Base-by-base conservation (phyloP, 92 coral and sea anemone genomes). In the Palythoa heliodiscus region DNA sequence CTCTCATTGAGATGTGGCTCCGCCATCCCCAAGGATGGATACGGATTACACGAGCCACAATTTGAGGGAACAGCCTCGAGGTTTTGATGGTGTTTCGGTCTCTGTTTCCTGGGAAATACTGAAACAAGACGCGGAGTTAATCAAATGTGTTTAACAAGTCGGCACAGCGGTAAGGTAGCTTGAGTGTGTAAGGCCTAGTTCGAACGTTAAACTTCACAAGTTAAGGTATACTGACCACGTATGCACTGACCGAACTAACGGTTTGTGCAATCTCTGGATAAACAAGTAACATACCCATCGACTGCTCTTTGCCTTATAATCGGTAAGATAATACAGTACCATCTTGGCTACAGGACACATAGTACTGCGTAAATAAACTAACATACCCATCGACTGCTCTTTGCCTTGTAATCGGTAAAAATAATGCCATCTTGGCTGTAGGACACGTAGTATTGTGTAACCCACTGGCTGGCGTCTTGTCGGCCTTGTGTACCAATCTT, bases 21-120 rank as follows among this genome's bases (percentile, higher is more conserved):
- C 83, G 39, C 95, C 95, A 93, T 61, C 93, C 67, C 87, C 88
- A 88, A 20, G 97, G 97, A 50, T 91, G 91, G 11, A 95, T 89
- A 67, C 98, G 98, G 24, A 95, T 11, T 52, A 71, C 86, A 35
- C 93, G 86, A 24, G 95, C 91, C 8, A 73, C 71, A 66, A 95
- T 93, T 22, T 90, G 75, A 73, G 98, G 98, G 60, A 89, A 87
- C 72, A 95, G 89, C 53, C 90, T 80, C 25, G 77, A 75, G 4
- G 86, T 35, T 17, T 89, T 92, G 57, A 95, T 91, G 76, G 90
- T 88, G 66, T 91, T 88, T 53, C 92, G 71, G 82, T 95, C 93
- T 4, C 89, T 75, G 82, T 95, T 95, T 68, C 92, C 98, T 70
- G 71, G 48, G 83, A 95, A 93, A 48, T 87, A 87, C 98, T 93